Percentiles rank a stretch among this genome's conserved stretches.
These are phyloP conservation scores for Chrosomus eos DNA, from an alignment of 2,797 vertebrate genomes.

Conservation along the genomic window DNA sequence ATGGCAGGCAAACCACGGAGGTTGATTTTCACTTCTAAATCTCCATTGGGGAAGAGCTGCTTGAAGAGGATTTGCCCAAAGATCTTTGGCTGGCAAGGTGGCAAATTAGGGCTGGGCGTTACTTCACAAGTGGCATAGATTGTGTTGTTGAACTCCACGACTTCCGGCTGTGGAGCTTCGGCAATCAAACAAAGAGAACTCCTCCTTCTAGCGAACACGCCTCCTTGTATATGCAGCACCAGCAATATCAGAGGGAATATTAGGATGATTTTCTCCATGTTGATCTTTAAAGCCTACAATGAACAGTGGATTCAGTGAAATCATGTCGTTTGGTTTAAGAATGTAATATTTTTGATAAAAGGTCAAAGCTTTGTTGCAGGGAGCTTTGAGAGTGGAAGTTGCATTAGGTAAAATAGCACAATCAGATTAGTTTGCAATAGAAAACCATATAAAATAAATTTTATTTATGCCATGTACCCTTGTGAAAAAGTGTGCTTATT, in stretches of 20 bases:
- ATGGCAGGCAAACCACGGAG: conserved; percentile 70
- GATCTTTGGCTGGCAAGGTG: too few species aligned
- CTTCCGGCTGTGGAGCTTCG: conserved; percentile 48
- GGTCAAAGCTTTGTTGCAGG: too few species aligned
- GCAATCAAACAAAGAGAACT: not conserved
- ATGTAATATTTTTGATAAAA: not conserved
- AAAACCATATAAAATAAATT: not conserved
- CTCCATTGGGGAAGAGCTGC: too few species aligned
- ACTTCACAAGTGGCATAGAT: conserved; percentile 55
- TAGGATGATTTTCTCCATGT: conserved; percentile 8
- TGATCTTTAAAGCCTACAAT: not conserved
- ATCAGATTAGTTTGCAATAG: not conserved
- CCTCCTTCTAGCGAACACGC: too few species aligned
- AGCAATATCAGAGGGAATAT: not conserved
- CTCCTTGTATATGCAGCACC: not conserved
- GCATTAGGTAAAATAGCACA: not conserved
- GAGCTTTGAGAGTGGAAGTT: not conserved
- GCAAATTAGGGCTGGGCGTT: too few species aligned
- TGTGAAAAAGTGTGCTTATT: not conserved
- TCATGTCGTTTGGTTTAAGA: not conserved
- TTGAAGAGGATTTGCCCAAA: too few species aligned
- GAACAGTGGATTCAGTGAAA: not conserved
- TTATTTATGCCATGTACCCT: not conserved
- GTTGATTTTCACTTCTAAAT: conserved; percentile 72
- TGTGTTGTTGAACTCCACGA: conserved; percentile 56